Evolutionary conservation across 2,797 vertebrate species (phyloP), one percentile per base, ranked within the genome.

Genomic region (Sebastes miniatus): DNA sequence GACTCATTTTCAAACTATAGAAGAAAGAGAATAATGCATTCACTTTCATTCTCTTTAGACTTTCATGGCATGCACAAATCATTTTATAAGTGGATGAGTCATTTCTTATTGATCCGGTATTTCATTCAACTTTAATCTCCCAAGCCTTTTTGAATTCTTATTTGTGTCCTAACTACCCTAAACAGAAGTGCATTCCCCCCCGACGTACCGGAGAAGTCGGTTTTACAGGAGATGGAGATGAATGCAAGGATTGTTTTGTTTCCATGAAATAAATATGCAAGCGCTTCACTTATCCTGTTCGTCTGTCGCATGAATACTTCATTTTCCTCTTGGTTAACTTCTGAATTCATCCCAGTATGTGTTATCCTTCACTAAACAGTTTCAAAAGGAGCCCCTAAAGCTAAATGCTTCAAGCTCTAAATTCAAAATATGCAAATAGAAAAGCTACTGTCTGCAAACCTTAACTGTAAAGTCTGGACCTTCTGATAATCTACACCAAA

Each of bases 21-120:
- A 92, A 92, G 85, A 94, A 91, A 93, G 89, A 81, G 91, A 89
- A 93, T 92, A 86, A 91, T 89, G 58, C 80, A 93, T 92, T 77
- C 68, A 22, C 14, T 86, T 88, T 90, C 66, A 58, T 80, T 89
- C 87, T 88, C 79, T 86, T 87, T 81, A 76, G 79, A 84, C 52
- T 84, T 89, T 86, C 71, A 72, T 66, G 14, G 79, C 77, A 62
- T 64, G 76, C 80, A 73, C 84, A 89, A 87, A 92, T 93, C 63
- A 84, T 84, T 87, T 89, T 52, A 58, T 79, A 88, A 90, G 84
- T 87, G 84, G 85, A 77, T 73, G 82, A 92, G 78, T 92, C 80
- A 91, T 93, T 87, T 93, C 80, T 93, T 92, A 91, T 93, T 92
- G 91, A 94, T 92, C 80, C 27, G 4, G 18, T 82, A 81, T 82